Percentiles rank a stretch among this genome's conserved stretches.
These are phyloP conservation scores for Theretra japonica DNA, from an alignment of 2,888 invertebrate genomes.

Conservation along the genomic window DNA sequence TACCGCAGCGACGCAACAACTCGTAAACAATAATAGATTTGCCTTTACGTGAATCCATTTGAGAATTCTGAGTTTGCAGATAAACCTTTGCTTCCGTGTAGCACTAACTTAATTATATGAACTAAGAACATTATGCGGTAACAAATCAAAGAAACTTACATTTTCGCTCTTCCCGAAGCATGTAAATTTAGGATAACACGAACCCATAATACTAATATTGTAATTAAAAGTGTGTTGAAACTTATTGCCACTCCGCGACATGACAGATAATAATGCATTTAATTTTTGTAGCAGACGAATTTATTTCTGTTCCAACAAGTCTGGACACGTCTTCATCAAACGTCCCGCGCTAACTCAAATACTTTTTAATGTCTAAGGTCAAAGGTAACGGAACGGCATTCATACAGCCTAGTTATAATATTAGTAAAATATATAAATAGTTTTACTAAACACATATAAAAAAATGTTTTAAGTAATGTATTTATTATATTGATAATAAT, in stretches of 20 bases:
- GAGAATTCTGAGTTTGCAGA: not conserved
- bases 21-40: not conserved
- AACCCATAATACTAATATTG: conserved; percentile 56
- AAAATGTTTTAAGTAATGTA: not conserved
- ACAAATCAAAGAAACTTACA: conserved; percentile 50
- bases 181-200: conserved; percentile 66
- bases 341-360: conserved; percentile 42
- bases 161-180: conserved; percentile 49
- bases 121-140: not conserved
- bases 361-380: conserved; percentile 33
- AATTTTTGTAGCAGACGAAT: not conserved
- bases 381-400: not conserved
- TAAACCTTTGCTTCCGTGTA: not conserved
- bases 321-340: conserved; percentile 22
- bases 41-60: not conserved
- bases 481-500: not conserved
- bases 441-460: not conserved
- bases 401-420: conserved; percentile 19
- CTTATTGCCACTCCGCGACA: not conserved
- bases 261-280: not conserved
- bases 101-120: not conserved
- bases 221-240: not conserved
- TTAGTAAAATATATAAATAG: not conserved
- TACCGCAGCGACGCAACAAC: not conserved
- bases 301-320: conserved; percentile 11